Evolutionary conservation across 1,140 invertebrate species (phyloP).

Genomic region (Plodia interpunctella): DNA sequence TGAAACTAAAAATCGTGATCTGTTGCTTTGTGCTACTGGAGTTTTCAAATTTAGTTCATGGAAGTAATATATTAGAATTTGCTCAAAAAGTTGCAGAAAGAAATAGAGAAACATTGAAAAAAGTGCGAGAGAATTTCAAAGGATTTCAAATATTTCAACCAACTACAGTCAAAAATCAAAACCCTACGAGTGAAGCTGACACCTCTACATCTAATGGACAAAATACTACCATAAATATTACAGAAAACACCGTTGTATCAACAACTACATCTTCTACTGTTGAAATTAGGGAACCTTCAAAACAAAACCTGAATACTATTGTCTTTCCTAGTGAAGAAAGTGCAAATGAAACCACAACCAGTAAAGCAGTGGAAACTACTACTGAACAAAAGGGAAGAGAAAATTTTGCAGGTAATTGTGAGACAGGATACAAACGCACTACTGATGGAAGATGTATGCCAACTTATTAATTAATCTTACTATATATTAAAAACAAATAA

Average conservation of each 20-base stretch:
- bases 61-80: not conserved
- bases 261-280: not conserved
- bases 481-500: too few species aligned
- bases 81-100: not conserved
- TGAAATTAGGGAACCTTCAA: not conserved
- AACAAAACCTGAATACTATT: not conserved
- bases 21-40: not conserved
- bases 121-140: not conserved
- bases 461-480: not conserved
- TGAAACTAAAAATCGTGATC: not conserved
- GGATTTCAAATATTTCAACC: slow-evolving; percentile 7
- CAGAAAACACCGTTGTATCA: not conserved
- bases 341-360: not conserved
- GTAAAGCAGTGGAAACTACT: not conserved
- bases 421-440: not conserved
- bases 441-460: slow-evolving; percentile 9
- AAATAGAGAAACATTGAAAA: not conserved
- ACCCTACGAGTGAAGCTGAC: not conserved
- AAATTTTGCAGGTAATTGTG: slow-evolving; percentile 1
- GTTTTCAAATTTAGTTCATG: not conserved
- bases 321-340: not conserved
- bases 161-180: not conserved
- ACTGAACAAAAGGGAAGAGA: not conserved
- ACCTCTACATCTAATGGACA: not conserved
- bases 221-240: not conserved